Evolutionary conservation across 2,797 vertebrate species (phyloP).

Genomic region (Hephaestus fuliginosus): DNA sequence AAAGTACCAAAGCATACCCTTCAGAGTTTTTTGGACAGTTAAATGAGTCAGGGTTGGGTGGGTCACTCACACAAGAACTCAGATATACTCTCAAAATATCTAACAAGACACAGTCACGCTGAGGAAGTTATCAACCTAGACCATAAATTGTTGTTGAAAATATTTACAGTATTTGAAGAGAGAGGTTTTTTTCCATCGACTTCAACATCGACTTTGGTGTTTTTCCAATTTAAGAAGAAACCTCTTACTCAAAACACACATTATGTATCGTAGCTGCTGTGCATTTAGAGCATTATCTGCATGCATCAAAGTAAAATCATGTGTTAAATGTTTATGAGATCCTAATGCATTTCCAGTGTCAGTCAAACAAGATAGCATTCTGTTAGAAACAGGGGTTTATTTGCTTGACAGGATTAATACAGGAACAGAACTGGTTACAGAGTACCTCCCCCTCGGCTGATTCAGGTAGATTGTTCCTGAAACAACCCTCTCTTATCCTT

Average conservation of each 20-base stretch:
- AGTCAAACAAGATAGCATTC: neutral
- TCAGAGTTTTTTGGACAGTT: neutral
- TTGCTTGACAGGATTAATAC: neutral
- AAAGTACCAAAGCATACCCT: neutral
- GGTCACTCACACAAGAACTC: neutral
- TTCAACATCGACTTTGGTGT: neutral
- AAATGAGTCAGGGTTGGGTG: neutral
- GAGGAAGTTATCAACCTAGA: neutral
- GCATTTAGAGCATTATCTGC: neutral
- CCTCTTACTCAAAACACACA: neutral
- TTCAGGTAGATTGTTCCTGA: slow-evolving; percentile 17
- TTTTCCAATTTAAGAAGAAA: slow-evolving; percentile 3
- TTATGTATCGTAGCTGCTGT: neutral
- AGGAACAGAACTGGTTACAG: neutral
- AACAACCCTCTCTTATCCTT: slow-evolving; percentile 22
- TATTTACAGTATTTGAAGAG: neutral
- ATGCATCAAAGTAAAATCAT: neutral
- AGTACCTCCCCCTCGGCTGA: neutral
- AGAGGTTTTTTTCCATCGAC: neutral
- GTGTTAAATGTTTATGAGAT: neutral
- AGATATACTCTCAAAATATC: neutral
- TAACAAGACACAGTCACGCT: neutral
- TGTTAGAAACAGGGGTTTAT: neutral
- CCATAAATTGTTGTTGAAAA: neutral
- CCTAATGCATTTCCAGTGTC: neutral